Conservation (phyloP, 2,113 vertebrate genomes). For the Mixornis gularis region DNA sequence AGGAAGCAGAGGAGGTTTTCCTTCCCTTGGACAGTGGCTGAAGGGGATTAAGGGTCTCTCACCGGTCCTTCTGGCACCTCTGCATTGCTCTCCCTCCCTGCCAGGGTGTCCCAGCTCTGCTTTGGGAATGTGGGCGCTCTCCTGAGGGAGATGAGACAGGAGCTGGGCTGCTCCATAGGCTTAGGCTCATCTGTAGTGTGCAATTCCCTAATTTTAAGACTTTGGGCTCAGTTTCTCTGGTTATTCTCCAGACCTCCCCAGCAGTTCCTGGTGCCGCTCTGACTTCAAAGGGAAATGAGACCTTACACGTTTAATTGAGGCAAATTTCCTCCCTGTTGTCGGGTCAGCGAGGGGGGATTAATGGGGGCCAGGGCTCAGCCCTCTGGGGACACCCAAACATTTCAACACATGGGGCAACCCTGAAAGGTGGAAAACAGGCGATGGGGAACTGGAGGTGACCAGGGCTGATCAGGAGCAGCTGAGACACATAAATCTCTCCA, state of each 20-base stretch:
- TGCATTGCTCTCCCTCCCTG: background rate
- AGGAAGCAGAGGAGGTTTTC: background rate
- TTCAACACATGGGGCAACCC: conserved; percentile 32
- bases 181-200: background rate
- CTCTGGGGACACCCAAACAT: conserved; percentile 40
- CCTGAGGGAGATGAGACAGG: background rate
- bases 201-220: background rate
- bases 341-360: background rate
- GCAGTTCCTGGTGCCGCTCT: background rate
- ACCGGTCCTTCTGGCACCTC: background rate
- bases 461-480: conserved; percentile 43
- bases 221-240: background rate
- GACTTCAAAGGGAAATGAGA: conserved; percentile 61
- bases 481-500: conserved; percentile 46
- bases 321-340: conserved; percentile 63
- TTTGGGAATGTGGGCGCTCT: background rate
- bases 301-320: conserved; percentile 48
- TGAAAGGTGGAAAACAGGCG: background rate
- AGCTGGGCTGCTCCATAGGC: background rate
- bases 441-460: conserved; percentile 8
- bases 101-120: background rate
- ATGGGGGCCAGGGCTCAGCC: conserved; percentile 33
- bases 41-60: background rate
- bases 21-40: background rate
- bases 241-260: conserved; percentile 24